A percentile compares a stretch with the other conserved stretches of the same genome.
Evolutionary conservation across 2,888 invertebrate species (phyloP).

Genomic region (Mythimna pallens): DNA sequence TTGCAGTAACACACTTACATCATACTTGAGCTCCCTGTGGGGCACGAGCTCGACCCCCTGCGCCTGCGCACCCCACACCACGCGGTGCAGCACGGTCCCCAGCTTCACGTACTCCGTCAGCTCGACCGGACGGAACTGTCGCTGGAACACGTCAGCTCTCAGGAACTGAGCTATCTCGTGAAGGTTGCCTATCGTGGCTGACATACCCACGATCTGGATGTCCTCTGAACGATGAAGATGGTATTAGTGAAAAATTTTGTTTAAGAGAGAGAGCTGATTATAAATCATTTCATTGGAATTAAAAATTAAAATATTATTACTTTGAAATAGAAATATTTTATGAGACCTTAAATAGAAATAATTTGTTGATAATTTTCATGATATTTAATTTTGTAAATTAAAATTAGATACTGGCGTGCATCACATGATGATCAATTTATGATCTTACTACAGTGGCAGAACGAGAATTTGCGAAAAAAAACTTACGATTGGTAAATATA

Average conservation of each 20-base stretch:
- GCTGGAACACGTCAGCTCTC: constrained; percentile 94
- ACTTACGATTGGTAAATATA: constrained; percentile 92
- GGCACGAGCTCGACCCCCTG: constrained; percentile 75
- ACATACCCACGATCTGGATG: constrained; percentile 98
- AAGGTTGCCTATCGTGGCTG: constrained; percentile 98
- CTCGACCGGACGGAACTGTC: constrained; percentile 97
- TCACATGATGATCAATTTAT: too few relatives aligned
- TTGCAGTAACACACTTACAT: constrained; percentile 92
- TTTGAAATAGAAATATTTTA: too few relatives aligned
- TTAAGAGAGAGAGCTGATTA: too few relatives aligned
- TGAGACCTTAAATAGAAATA: too few relatives aligned
- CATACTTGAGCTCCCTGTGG: constrained; percentile 75
- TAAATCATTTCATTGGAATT: too few relatives aligned
- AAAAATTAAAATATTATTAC: too few relatives aligned
- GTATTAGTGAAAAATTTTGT: background rate
- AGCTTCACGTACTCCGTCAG: constrained; percentile 96
- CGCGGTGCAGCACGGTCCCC: constrained; percentile 85
- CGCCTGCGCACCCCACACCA: constrained; percentile 76
- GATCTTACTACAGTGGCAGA: too few relatives aligned
- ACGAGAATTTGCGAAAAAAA: background rate
- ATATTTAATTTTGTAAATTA: too few relatives aligned
- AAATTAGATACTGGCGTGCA: too few relatives aligned
- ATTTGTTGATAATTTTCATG: too few relatives aligned
- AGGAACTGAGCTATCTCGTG: constrained; percentile 95
- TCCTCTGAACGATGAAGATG: constrained; percentile 68